Evolutionary conservation across 2,113 vertebrate species (phyloP).

Genomic region (Rallus limicola): DNA sequence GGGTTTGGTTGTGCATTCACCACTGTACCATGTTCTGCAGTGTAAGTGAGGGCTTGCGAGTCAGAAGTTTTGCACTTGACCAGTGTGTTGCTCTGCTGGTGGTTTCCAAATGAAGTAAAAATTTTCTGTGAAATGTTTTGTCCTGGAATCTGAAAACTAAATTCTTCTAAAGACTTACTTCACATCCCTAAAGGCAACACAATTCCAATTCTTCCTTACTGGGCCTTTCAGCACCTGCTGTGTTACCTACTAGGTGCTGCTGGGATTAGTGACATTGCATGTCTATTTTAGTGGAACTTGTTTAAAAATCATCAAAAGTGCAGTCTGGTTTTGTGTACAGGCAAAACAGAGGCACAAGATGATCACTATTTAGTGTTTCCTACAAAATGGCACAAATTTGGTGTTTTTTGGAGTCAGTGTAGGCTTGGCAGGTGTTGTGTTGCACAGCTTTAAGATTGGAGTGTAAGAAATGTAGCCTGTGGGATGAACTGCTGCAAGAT

Average conservation of each 20-base stretch:
- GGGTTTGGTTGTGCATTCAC: background rate
- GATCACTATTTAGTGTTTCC: rapidly evolving
- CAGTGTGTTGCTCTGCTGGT: background rate
- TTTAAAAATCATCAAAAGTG: background rate
- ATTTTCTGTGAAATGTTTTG: background rate
- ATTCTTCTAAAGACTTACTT: background rate
- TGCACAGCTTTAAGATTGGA: background rate
- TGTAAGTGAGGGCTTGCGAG: background rate
- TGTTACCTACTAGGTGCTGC: background rate
- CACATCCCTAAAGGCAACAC: background rate
- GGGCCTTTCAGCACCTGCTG: background rate
- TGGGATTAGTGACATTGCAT: background rate
- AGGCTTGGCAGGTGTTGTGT: background rate
- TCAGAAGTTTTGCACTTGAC: background rate
- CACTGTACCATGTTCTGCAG: background rate
- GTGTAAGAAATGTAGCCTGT: background rate
- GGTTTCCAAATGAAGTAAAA: background rate
- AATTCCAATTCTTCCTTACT: background rate
- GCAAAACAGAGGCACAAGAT: background rate
- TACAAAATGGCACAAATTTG: background rate
- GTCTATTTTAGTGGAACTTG: background rate
- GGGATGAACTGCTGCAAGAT: background rate
- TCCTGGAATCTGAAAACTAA: background rate
- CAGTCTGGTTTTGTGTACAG: background rate
- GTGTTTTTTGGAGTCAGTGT: rapidly evolving